phyloP scores from a whole-genome alignment of 2,888 invertebrate species.

The Euproctis similis region DNA sequence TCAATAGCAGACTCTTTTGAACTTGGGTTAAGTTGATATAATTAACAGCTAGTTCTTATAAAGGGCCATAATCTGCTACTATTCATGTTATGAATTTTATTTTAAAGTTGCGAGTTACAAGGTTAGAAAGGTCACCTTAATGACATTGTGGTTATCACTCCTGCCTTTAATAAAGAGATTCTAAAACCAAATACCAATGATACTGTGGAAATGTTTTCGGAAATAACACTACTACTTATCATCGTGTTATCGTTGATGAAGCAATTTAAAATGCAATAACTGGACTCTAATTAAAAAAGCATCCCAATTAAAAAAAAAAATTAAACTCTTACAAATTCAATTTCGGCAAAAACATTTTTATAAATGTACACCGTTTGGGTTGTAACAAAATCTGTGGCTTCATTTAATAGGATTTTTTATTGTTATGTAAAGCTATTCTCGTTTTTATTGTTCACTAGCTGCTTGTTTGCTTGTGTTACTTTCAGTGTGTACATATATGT shows the following conservation, averaged over 20 bases:
- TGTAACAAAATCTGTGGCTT: slow-evolving; percentile 22
- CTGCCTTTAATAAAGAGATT: no score
- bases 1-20: slow-evolving; percentile 28
- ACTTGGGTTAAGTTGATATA: slow-evolving; percentile 9
- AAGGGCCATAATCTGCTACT: neutral
- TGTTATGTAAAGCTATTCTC: slow-evolving; percentile 24
- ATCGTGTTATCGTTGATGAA: neutral
- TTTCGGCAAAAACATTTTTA: slow-evolving; percentile 18
- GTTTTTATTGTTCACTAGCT: slow-evolving; percentile 21
- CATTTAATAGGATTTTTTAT: slow-evolving; percentile 20
- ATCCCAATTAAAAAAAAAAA: slow-evolving; percentile 3
- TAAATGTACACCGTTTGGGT: slow-evolving; percentile 13
- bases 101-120: neutral
- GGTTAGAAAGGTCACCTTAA: neutral
- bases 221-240: no score
- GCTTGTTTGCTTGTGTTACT: slow-evolving; percentile 9
- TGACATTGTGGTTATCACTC: no score
- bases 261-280: slow-evolving; percentile 2
- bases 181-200: no score
- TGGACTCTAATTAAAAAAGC: slow-evolving; percentile 1
- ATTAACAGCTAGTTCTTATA: slow-evolving; percentile 16
- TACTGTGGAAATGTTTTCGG: no score
- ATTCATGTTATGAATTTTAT: neutral
- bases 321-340: slow-evolving; percentile 14
- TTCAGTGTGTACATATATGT: slow-evolving; percentile 8